These are phyloP conservation scores for Percopsis omiscomaycus DNA, from an alignment of 2,797 vertebrate genomes.

Conservation along the genomic window DNA sequence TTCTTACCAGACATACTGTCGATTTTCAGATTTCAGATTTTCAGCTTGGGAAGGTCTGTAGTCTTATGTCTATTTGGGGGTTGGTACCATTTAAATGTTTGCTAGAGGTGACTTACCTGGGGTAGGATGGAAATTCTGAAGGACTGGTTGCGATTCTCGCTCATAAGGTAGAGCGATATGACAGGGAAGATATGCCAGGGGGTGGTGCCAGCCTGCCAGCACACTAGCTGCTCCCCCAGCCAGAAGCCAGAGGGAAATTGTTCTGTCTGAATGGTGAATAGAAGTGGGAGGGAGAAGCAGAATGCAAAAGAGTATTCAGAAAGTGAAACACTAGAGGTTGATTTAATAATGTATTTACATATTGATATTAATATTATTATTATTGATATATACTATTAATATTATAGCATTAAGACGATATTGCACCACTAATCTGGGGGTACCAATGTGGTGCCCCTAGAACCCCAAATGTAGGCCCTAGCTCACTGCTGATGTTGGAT, in stretches of 20 bases:
- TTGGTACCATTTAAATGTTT: not conserved
- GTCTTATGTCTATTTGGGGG: too few relatives aligned
- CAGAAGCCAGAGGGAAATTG: constrained; percentile 97
- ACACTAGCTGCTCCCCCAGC: constrained; percentile 97
- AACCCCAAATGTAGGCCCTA: too few relatives aligned
- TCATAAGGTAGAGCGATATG: constrained; percentile 97
- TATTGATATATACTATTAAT: too few relatives aligned
- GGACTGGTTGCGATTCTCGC: constrained; percentile 94
- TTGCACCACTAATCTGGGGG: too few relatives aligned
- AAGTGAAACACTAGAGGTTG: not conserved
- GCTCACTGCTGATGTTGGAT: too few relatives aligned
- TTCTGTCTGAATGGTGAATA: constrained; percentile 83
- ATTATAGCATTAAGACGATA: too few relatives aligned
- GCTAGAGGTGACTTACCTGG: constrained; percentile 79
- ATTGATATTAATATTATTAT: too few relatives aligned
- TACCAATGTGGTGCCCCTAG: too few relatives aligned
- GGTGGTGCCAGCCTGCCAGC: constrained; percentile 95
- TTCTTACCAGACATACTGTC: too few relatives aligned
- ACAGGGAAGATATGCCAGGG: constrained; percentile 98
- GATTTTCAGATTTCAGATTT: too few relatives aligned
- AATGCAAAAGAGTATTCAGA: not conserved
- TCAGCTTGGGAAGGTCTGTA: not conserved
- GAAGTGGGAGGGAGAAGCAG: constrained; percentile 2
- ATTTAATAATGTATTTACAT: too few relatives aligned
- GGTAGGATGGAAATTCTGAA: constrained; percentile 98